phyloP scores from a whole-genome alignment of 2,113 vertebrate species.

The Sinocyclocheilus rhinocerous region DNA sequence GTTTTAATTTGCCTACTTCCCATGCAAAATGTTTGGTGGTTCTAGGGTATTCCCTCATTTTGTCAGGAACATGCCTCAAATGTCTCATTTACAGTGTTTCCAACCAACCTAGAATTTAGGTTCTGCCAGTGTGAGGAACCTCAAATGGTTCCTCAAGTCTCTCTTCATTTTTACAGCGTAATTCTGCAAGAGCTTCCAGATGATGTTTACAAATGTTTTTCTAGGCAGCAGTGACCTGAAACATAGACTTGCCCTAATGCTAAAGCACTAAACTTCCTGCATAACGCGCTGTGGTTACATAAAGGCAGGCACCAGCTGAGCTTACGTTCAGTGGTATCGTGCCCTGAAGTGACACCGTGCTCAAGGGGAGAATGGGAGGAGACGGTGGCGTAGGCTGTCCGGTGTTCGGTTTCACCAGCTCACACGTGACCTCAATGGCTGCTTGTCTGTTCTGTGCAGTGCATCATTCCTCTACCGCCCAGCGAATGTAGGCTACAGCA shows the following conservation, averaged over 20 bases:
- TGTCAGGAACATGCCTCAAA: not conserved
- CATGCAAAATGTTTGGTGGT: not conserved
- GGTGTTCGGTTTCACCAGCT: slow-evolving; percentile 39
- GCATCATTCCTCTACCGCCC: slow-evolving; percentile 38
- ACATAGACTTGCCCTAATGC: not conserved
- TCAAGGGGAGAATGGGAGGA: slow-evolving; percentile 40
- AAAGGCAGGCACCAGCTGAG: slow-evolving; percentile 29
- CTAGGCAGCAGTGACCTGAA: not conserved
- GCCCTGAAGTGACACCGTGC: slow-evolving; percentile 43
- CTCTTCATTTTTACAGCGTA: not conserved
- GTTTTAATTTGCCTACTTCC: too few relatives aligned
- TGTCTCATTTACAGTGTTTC: not conserved
- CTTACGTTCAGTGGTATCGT: slow-evolving; percentile 20
- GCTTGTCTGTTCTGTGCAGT: slow-evolving; percentile 42
- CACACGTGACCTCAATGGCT: slow-evolving; percentile 59
- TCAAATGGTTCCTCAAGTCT: not conserved
- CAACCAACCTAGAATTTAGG: not conserved
- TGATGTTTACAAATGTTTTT: not conserved
- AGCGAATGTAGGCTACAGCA: not conserved
- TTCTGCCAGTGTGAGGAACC: not conserved
- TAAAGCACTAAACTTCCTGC: not conserved
- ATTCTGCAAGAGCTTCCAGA: not conserved
- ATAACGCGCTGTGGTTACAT: slow-evolving; percentile 4
- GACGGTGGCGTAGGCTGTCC: slow-evolving; percentile 29
- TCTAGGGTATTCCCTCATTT: not conserved